Evolutionary conservation across 2,797 vertebrate species (phyloP), one percentile per base, ranked within the genome.

Genomic region (Ataeniobius toweri): DNA sequence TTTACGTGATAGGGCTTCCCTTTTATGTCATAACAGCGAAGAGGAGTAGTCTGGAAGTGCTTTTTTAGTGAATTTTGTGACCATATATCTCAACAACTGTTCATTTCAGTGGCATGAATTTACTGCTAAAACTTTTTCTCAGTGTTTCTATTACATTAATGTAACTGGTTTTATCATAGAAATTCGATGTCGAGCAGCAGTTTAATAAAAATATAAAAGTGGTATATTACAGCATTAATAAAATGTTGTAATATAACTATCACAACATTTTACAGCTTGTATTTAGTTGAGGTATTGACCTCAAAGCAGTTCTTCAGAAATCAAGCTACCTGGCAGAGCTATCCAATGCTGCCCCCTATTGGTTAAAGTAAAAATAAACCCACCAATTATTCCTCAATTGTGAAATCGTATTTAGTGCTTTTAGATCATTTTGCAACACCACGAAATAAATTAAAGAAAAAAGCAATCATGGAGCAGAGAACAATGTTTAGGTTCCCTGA

Each of bases 281-380:
- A 26, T 41, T 24, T 67, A 36, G 36, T 36, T 22, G 22, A 9
- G 9, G 20, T 65, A 9, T 67, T 67, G 20, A 67, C 36, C 24
- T 18, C 3, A 41, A n/a, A 67, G 24, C 36, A 2, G 36, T 67
- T 67, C 3, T 20, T 41, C 3, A 67, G 63, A 67, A 22, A 39
- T 26, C 12, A 70, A 26, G 3, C 6, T 4, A n/a, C 2, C 18
- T 70, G 14, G 13, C 44, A 48, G 41, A 3, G 44, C 10, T 46
- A 41, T 85, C 72, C 92, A 91, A 92, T 82, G 86, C 82, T 92
- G 92, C 93, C 91, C 86, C 76, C 94, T 85, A 28, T 80, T 70
- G 67, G 67, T 16, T 16, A 26, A 70, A 92, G 63, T 3, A 31
- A 61, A 12, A 77, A 39, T 24, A 18, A 39, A 71, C 71, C 28